Evolutionary conservation across 2,888 invertebrate species (phyloP), one percentile per base, ranked within the genome.

Genomic region (Nymphalis urticae): DNA sequence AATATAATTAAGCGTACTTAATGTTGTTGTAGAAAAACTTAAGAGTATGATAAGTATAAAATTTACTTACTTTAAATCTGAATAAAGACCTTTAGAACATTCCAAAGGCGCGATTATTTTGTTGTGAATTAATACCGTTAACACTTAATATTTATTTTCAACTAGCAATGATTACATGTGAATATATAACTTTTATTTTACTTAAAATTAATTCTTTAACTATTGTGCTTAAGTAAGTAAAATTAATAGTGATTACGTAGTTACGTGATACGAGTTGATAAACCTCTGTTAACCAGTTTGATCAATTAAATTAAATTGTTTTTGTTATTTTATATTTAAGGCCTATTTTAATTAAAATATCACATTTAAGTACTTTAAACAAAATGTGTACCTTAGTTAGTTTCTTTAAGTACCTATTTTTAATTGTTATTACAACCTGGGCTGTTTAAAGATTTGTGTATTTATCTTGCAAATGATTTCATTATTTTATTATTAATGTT

Each of bases 51-150:
- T 8, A 9, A 21, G 10, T 47, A 36, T 60, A 60, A 42, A 5
- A 10, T 42, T 60, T 21, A 16, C 27, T n/a, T 16, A 32, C 27
- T 32, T 32, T 32, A 27, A n/a, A 36, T 17, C 9, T 17, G 27
- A 59, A 21, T 13, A 42, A 1, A 48, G 48, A 62, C 50, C 32
- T 32, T 50, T 51, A 62, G 32, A 51, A 62, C 62, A 62, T 62
- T 62, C 62, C 62, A 51, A 51, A 62, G 19, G 19, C n/a, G 32
- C n/a, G 19, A 19, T 61, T 61, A n/a, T 61, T n/a, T 27, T 48
- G 16, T 64, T 17, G 10, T 2, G 53, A 48, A 19, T n/a, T 47
- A 54, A 54, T 64, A 19, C 10, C 9, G 13, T 42, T 42, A 4
- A 42, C 42, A 9, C 2, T 42, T 42, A 13, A 42, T 42, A 42